phyloP scores from a whole-genome alignment of 2,888 invertebrate species.

The Odontomyia ornata region DNA sequence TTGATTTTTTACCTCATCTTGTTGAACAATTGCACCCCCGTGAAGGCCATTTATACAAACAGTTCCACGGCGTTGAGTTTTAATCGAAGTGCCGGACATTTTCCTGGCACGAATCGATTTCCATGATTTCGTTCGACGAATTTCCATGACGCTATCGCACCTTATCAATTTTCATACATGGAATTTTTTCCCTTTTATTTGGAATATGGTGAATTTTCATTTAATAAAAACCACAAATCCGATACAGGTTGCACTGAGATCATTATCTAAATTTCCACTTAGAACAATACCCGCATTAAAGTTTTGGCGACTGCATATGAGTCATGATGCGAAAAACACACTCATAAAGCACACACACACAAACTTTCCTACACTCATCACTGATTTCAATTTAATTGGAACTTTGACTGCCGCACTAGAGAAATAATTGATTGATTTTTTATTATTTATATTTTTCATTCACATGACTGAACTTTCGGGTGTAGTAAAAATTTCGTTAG shows the following conservation, averaged over 20 bases:
- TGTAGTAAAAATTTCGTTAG: background rate
- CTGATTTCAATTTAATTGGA: background rate
- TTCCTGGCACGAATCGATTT: constrained; percentile 57
- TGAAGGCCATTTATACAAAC: constrained; percentile 54
- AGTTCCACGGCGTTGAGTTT: constrained; percentile 55
- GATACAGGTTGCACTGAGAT: background rate
- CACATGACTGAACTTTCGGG: constrained; percentile 14
- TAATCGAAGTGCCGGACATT: constrained; percentile 56
- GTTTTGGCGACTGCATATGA: background rate
- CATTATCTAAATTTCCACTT: background rate
- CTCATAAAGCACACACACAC: background rate
- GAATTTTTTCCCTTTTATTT: background rate
- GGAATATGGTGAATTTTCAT: background rate
- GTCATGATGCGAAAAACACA: background rate
- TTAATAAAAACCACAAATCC: background rate
- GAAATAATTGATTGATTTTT: background rate
- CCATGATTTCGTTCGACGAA: constrained; percentile 56
- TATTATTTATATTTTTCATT: constrained; percentile 4
- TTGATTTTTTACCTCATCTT: constrained; percentile 53
- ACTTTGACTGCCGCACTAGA: background rate
- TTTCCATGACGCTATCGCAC: constrained; percentile 53
- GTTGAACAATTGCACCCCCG: constrained; percentile 54
- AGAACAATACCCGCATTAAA: background rate
- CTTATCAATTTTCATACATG: background rate
- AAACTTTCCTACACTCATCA: background rate